Conservation (phyloP, 2,888 invertebrate species). For the Erebia ligea region DNA sequence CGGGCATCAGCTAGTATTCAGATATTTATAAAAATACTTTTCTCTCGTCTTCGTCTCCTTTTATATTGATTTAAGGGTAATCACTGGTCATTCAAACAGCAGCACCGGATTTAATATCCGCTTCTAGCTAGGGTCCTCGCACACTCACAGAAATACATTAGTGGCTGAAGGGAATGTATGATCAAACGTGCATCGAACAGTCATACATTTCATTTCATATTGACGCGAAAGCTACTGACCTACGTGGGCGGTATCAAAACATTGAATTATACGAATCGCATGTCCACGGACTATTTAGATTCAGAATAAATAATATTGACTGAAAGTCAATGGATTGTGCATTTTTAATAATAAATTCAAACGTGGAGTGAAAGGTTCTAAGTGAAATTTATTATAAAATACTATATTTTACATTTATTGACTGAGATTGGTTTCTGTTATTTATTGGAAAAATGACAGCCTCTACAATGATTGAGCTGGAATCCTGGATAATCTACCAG, state of each 20-base stretch:
- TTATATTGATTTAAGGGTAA: slow-evolving; percentile 20
- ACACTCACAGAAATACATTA: slow-evolving; percentile 43
- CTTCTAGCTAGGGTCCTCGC: slow-evolving; percentile 40
- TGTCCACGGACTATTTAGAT: slow-evolving; percentile 60
- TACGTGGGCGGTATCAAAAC: slow-evolving; percentile 68
- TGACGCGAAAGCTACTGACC: slow-evolving; percentile 45
- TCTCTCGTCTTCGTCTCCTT: too few species aligned
- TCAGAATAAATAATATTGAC: slow-evolving; percentile 55
- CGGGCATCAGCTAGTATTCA: too few species aligned
- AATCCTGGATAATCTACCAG: slow-evolving; percentile 88
- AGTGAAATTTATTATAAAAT: slow-evolving; percentile 42
- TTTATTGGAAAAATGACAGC: slow-evolving; percentile 71
- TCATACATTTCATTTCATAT: slow-evolving; percentile 46
- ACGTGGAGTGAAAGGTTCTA: slow-evolving; percentile 40
- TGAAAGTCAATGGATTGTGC: slow-evolving; percentile 49
- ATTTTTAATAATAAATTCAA: slow-evolving; percentile 27
- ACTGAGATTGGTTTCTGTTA: slow-evolving; percentile 48
- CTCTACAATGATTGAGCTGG: slow-evolving; percentile 85
- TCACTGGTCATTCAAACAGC: slow-evolving; percentile 38
- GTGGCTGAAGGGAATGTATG: slow-evolving; percentile 49
- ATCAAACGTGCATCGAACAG: slow-evolving; percentile 54
- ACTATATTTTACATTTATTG: slow-evolving; percentile 51
- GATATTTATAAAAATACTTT: too few species aligned
- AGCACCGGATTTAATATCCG: slow-evolving; percentile 52
- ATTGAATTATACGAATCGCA: slow-evolving; percentile 50